Conservation (phyloP, 2,113 vertebrate genomes). For the Bambusicola thoracicus region DNA sequence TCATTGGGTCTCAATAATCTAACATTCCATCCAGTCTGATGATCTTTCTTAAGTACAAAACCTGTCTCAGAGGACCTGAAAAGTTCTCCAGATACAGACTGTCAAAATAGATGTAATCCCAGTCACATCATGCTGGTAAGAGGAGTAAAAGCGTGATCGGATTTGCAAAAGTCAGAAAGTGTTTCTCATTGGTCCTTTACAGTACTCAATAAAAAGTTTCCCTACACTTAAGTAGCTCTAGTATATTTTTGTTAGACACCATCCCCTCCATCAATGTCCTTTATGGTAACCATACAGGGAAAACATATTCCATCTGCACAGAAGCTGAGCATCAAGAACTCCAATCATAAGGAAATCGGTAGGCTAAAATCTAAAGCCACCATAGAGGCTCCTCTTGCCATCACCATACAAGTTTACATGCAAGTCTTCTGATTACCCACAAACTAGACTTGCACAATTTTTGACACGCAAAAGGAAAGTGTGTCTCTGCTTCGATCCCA, state of each 20-base stretch:
- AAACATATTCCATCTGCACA: background rate
- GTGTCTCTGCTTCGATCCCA: background rate
- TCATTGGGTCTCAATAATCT: background rate
- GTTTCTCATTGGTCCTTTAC: no score
- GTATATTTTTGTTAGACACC: background rate
- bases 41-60: background rate
- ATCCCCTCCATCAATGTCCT: background rate
- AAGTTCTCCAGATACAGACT: background rate
- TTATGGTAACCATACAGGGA: background rate
- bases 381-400: background rate
- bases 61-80: background rate
- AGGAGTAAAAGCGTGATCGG: no score
- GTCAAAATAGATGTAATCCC: background rate
- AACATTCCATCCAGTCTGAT: background rate
- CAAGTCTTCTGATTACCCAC: background rate
- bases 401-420: background rate
- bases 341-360: background rate
- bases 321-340: background rate
- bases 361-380: constrained; percentile 11
- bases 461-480: background rate
- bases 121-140: no score
- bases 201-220: background rate
- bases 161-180: no score
- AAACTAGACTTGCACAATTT: background rate
- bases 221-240: background rate